These are phyloP conservation scores for Pseudochirops cupreus DNA, from an alignment of 2,797 vertebrate genomes.

Conservation along the genomic window DNA sequence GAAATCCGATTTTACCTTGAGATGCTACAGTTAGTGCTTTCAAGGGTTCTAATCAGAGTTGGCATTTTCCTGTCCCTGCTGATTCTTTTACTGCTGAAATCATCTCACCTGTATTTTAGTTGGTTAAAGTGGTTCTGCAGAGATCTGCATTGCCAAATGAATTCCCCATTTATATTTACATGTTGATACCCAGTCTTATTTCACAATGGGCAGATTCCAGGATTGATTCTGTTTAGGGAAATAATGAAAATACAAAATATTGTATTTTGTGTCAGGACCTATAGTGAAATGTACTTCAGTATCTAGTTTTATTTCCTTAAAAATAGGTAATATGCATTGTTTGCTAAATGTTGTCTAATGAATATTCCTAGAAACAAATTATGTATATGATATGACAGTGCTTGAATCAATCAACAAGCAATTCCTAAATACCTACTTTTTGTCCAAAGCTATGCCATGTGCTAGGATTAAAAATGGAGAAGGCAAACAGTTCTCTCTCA, in stretches of 20 bases:
- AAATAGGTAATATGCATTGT: not conserved
- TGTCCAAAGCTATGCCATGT: not conserved
- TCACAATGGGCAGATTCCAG: not conserved
- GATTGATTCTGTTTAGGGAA: not conserved
- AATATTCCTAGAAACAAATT: not conserved
- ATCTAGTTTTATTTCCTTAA: not conserved
- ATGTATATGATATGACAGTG: not conserved
- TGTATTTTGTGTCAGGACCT: not conserved
- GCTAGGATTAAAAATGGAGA: not conserved
- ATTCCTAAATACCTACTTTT: not conserved
- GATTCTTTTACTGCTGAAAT: conserved; percentile 69
- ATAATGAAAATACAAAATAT: conserved; percentile 29
- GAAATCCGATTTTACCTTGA: conserved; percentile 76
- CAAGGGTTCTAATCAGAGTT: conserved; percentile 77
- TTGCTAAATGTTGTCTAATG: conserved; percentile 1
- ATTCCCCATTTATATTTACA: conserved; percentile 54
- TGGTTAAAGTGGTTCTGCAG: conserved; percentile 48
- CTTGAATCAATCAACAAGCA: not conserved
- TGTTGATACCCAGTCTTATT: not conserved
- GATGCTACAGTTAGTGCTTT: conserved; percentile 76
- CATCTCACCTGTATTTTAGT: not conserved
- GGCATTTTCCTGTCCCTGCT: conserved; percentile 71
- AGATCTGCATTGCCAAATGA: conserved; percentile 11
- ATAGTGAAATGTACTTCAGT: not conserved
- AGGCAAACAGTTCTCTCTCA: not conserved